Evolutionary conservation across 2,113 vertebrate genomes (phyloP).

Genomic region (Pandion haliaetus): DNA sequence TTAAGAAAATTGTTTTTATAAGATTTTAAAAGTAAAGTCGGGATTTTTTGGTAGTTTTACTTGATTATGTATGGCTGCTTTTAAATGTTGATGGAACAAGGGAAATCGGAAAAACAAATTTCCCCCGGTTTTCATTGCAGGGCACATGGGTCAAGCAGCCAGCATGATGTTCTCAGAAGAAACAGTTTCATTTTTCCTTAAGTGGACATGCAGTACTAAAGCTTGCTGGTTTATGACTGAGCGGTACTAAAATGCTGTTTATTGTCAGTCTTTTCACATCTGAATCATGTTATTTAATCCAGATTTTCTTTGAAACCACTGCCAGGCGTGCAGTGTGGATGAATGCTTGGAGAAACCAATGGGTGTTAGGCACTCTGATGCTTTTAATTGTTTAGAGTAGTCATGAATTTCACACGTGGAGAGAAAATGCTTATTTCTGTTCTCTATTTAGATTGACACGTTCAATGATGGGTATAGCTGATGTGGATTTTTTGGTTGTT

Average conservation of each 20-base stretch:
- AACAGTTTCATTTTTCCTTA: conserved; percentile 53
- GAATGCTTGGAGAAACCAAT: conserved; percentile 22
- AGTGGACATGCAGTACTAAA: conserved; percentile 40
- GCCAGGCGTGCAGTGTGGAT: conserved; percentile 29
- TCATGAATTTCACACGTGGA: background rate
- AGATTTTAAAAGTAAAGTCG: background rate
- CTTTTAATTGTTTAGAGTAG: conserved; percentile 41
- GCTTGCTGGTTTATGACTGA: conserved; percentile 47
- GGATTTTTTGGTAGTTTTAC: background rate
- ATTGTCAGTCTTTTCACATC: conserved; percentile 58
- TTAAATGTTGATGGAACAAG: background rate
- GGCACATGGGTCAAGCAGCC: background rate
- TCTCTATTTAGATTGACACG: background rate
- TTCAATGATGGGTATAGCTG: background rate
- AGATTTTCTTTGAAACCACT: conserved; percentile 67
- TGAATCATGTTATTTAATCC: conserved; percentile 68
- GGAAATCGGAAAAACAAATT: background rate
- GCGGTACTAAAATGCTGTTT: conserved; percentile 54
- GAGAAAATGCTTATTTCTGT: conserved; percentile 15
- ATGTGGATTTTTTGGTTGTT: background rate
- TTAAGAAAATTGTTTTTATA: background rate
- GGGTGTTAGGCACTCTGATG: background rate
- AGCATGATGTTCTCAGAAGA: conserved; percentile 23
- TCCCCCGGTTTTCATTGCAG: conserved; percentile 26
- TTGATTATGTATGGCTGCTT: background rate